Base-by-base conservation (phyloP, 2,888 invertebrate species). In the Sarcophaga carnaria region DNA sequence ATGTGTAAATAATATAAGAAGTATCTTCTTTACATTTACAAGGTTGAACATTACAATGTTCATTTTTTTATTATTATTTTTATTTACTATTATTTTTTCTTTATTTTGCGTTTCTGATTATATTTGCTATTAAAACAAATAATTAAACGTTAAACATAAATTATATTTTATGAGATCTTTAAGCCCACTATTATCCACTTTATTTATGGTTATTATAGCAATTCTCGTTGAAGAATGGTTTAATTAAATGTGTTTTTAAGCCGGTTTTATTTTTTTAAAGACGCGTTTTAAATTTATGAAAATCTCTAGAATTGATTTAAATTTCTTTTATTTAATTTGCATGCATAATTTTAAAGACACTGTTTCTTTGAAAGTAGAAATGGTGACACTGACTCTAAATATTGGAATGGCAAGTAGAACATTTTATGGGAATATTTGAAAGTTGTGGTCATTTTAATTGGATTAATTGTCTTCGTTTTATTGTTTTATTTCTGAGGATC, bases 121-220 rank as follows among this genome's bases (percentile, higher is more conserved):
- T 20, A 37, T 37, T 10, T 37, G 10, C 37, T 37, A 37, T 69
- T 69, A 25, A 67, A 67, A 67, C 47, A 67, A 8, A 27, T 67
- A 67, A 45, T 37, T 37, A 67, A 37, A 67, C 45, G n/a, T 69
- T 69, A 47, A 12, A 25, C 49, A 69, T 69, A 25, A 25, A 49
- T 69, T 69, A 49, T 49, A 22, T 37, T 49, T 70, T 59, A 54
- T 17, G 10, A 22, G 6, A 25, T 54, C 54, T 25, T 37, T 71
- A 69, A 25, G 69, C 25, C 10, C 54, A 54, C 70, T 25, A 2
- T n/a, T 27, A 17, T 14, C 2, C n/a, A 22, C 49, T 22, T 69
- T 69, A 37, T 37, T 37, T 37, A 69, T 47, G 47, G 47, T 22
- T 14, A 69, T 69, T 71, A 10, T 54, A 49, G 17, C 3, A 10